Percentiles rank a stretch among this genome's conserved stretches.
phyloP scores from a whole-genome alignment of 2,113 vertebrate genomes.

The Pseudorectes ferrugineus region DNA sequence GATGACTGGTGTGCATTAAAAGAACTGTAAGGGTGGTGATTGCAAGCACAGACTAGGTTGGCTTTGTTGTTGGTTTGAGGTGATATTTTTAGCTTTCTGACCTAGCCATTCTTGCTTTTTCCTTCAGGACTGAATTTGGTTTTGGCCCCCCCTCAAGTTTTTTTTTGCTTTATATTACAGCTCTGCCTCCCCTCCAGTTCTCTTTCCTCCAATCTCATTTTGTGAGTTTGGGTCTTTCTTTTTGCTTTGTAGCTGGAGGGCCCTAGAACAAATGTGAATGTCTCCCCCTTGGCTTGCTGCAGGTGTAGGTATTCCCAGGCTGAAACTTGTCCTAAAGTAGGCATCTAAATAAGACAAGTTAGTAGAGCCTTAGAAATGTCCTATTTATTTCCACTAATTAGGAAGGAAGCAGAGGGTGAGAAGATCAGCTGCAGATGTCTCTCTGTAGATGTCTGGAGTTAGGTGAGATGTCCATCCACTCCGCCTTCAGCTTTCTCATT shows the following conservation, averaged over 20 bases:
- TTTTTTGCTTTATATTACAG: not conserved
- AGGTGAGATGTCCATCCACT: not conserved
- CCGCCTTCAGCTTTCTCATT: not conserved
- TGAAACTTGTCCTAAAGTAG: not conserved
- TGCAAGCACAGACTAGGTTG: not conserved
- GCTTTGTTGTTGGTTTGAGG: not conserved
- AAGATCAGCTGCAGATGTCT: not conserved
- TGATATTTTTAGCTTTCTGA: not conserved
- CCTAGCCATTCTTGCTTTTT: not conserved
- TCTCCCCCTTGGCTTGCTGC: not conserved
- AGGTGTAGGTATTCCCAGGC: not conserved
- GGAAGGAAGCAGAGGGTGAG: not conserved
- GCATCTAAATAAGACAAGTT: not conserved
- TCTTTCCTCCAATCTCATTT: not conserved
- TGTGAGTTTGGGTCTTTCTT: not conserved
- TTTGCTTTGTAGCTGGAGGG: not conserved
- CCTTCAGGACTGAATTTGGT: not conserved
- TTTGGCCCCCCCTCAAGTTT: not conserved
- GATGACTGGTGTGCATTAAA: not conserved
- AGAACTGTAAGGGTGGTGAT: not conserved
- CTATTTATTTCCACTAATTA: not conserved
- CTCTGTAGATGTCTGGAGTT: not conserved
- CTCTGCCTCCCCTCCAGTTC: not conserved
- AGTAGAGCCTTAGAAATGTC: not conserved
- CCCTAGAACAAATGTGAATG: not conserved